phyloP scores from a whole-genome alignment of 1,140 invertebrate genomes.

The Eriocheir sinensis region DNA sequence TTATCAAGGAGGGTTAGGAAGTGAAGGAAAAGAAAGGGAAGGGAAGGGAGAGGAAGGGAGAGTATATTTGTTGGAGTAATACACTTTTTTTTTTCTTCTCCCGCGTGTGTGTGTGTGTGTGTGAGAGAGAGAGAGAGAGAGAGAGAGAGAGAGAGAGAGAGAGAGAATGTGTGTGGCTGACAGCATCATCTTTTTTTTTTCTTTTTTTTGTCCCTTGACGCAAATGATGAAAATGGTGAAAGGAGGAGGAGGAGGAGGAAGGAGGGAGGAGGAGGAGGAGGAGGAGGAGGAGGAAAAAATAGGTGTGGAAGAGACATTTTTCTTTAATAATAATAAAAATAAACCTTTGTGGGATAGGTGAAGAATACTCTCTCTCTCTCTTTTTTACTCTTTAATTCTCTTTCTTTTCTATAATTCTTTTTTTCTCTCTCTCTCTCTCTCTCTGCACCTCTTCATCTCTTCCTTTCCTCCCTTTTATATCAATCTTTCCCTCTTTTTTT shows the following conservation, averaged over 20 bases:
- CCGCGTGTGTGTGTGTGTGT: too few relatives aligned
- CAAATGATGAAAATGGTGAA: neutral
- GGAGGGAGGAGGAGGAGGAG: too few relatives aligned
- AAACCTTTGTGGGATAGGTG: too few relatives aligned
- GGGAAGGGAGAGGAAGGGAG: neutral
- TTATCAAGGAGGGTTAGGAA: neutral
- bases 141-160: neutral
- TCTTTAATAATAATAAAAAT: neutral
- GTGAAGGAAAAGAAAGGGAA: neutral
- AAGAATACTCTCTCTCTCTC: too few relatives aligned
- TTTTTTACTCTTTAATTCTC: too few relatives aligned
- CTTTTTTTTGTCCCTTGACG: too few relatives aligned
- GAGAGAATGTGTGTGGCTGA: neutral
- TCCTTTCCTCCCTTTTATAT: neutral
- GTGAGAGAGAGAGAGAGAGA: neutral
- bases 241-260: too few relatives aligned
- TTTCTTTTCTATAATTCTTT: too few relatives aligned
- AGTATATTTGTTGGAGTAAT: neutral
- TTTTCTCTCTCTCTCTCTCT: too few relatives aligned
- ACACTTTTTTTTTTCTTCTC: too few relatives aligned
- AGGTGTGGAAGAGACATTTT: neutral
- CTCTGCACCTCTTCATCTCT: neutral
- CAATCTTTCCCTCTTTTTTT: slow-evolving; percentile 2
- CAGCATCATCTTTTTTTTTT: too few relatives aligned
- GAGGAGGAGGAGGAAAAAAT: neutral